Base-by-base conservation (phyloP, 2,113 vertebrate genomes). In the Eptatretus burgeri region DNA sequence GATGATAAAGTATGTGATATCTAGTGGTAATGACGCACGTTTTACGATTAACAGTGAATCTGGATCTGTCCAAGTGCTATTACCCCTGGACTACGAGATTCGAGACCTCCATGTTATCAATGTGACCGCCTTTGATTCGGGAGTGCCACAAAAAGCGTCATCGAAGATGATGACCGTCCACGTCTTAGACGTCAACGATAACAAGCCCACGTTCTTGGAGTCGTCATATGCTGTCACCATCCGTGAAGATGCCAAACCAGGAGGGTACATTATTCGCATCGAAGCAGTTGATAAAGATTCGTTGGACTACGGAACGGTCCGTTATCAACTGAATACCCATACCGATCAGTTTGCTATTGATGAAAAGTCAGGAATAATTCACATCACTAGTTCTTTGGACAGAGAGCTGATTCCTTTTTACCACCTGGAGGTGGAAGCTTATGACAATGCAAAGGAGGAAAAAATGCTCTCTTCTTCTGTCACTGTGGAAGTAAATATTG, bases 251-350 rank as follows among this genome's bases (percentile, higher is more conserved):
- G 84, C 81, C 17, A 75, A 81, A 50, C 75, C 91, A 16, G 85
- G 85, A 64, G 91, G 79, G 1, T 81, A 88, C 64, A 77, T 94
- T 62, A 83, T 96, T 64, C 87, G 95, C 68, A 80, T 96, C 62
- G 85, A 87, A 71, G 89, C 91, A 51, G 81, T 78, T 63, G 91
- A 98, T 74, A 84, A 79, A 76, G 91, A 98, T 70, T 67, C 83
- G 18, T 88, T 84, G 62, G 65, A 74, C 41, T 93, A 88, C 13
- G 84, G 85, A 1, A 80, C 83, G 67, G 76, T 96, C 52, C 72
- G 67, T 17, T 98, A 96, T 69, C 80, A 83, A 1, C 69, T 98
- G 52, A 72, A 95, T 70, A 91, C 87, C 17, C 81, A 85, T 66
- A 81, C 78, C 2, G 78, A 77, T 9, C 82, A 82, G 8, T 96